Percentiles rank a stretch among this genome's conserved stretches.
Conservation (phyloP, 1,140 invertebrate species). For the Pseudomyrmex dendroicus region DNA sequence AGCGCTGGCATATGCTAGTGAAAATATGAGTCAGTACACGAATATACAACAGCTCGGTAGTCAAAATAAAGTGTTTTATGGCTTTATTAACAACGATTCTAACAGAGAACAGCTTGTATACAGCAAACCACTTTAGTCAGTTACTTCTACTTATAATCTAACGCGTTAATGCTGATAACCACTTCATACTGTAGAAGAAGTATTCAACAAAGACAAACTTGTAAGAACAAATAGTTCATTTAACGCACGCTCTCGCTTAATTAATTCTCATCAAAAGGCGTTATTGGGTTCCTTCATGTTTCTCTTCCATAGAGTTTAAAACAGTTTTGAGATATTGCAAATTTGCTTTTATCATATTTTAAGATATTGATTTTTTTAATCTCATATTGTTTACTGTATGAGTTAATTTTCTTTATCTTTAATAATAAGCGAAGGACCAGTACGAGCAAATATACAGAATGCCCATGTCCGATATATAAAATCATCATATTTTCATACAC, state of each 20-base stretch:
- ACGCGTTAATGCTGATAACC: background rate
- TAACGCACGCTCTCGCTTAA: background rate
- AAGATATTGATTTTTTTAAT: too few species aligned
- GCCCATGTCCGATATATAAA: too few species aligned
- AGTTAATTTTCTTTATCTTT: too few species aligned
- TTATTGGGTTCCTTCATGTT: background rate
- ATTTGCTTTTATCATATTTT: too few species aligned
- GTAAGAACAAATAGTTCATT: background rate
- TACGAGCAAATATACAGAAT: too few species aligned
- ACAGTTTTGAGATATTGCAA: too few species aligned
- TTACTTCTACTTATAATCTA: background rate
- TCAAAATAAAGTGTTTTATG: slow-evolving; percentile 14
- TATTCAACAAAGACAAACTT: background rate
- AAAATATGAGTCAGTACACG: slow-evolving; percentile 48
- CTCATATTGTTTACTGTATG: too few species aligned
- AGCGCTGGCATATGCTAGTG: slow-evolving; percentile 18
- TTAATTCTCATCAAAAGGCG: slow-evolving; percentile 1
- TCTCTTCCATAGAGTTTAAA: too few species aligned
- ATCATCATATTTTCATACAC: too few species aligned
- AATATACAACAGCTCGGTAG: background rate
- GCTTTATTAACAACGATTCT: slow-evolving; percentile 18
- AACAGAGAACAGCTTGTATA: too few species aligned
- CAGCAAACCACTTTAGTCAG: background rate
- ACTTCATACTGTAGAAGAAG: background rate
- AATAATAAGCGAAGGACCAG: too few species aligned